Conservation (phyloP, 1,140 invertebrate species). For the Neuroterus valhalla region DNA sequence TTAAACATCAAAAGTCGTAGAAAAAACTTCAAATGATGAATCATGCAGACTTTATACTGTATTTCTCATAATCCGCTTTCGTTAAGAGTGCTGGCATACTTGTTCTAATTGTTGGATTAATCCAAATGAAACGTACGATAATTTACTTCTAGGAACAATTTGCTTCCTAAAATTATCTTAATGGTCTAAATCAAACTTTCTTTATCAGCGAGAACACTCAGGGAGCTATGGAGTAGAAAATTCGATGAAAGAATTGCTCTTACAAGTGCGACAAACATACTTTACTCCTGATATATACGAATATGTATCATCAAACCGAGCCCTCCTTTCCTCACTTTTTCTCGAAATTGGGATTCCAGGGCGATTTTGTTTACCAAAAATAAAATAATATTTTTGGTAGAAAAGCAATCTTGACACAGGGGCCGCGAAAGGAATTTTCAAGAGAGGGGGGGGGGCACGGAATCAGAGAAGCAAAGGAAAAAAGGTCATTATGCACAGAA, state of each 20-base stretch:
- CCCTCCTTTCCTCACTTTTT: neutral
- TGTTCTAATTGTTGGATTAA: neutral
- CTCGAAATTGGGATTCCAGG: neutral
- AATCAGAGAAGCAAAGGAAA: no score
- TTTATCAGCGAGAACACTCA: slow-evolving; percentile 2
- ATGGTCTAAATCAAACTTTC: no score
- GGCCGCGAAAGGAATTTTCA: no score
- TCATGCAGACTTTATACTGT: slow-evolving; percentile 5
- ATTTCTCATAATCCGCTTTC: neutral
- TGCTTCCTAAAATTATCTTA: slow-evolving; percentile 7
- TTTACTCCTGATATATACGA: slow-evolving; percentile 6
- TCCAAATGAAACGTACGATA: slow-evolving; percentile 9
- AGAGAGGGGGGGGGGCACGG: no score
- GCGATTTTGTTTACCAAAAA: neutral
- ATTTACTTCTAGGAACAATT: neutral
- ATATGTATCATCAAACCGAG: neutral
- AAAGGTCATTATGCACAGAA: no score
- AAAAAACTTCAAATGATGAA: slow-evolving; percentile 14
- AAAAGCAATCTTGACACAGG: no score
- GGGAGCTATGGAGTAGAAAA: slow-evolving; percentile 11
- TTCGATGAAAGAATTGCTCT: slow-evolving; percentile 19
- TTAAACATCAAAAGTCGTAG: slow-evolving; percentile 29
- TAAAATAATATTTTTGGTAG: neutral
- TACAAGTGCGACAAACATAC: slow-evolving; percentile 17
- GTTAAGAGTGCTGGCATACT: slow-evolving; percentile 19